phyloP scores from a whole-genome alignment of 2,797 vertebrate species.

The Thripadectes ignobilis region DNA sequence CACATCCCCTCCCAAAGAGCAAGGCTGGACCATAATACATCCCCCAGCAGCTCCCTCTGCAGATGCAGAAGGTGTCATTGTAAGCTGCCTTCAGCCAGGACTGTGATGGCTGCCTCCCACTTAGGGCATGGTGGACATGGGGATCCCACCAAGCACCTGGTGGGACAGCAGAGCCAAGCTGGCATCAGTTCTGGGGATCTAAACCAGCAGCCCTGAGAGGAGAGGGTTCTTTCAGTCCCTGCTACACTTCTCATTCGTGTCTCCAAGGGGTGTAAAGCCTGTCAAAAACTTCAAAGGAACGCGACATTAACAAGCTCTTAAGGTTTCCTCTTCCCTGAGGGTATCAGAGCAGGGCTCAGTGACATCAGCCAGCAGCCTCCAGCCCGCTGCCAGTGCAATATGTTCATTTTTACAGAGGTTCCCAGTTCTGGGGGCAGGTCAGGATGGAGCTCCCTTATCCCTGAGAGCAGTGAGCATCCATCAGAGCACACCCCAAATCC shows the following conservation, averaged over 20 bases:
- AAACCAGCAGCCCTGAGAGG: neutral
- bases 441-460: neutral
- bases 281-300: neutral
- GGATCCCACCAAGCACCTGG: neutral
- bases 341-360: neutral
- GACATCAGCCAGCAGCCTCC: neutral
- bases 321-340: neutral
- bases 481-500: neutral
- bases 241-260: neutral
- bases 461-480: neutral
- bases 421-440: neutral
- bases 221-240: neutral
- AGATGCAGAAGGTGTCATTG: neutral
- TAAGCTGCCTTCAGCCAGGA: neutral
- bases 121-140: fast-evolving
- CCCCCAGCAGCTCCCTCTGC: neutral
- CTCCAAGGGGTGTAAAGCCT: neutral
- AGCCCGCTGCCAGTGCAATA: neutral
- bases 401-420: neutral
- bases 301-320: neutral
- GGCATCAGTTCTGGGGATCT: neutral
- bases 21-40: neutral
- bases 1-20: neutral
- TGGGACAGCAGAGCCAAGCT: neutral
- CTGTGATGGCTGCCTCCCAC: neutral